Base-by-base conservation (phyloP, 2,888 invertebrate genomes). In the Hypena proboscidalis region DNA sequence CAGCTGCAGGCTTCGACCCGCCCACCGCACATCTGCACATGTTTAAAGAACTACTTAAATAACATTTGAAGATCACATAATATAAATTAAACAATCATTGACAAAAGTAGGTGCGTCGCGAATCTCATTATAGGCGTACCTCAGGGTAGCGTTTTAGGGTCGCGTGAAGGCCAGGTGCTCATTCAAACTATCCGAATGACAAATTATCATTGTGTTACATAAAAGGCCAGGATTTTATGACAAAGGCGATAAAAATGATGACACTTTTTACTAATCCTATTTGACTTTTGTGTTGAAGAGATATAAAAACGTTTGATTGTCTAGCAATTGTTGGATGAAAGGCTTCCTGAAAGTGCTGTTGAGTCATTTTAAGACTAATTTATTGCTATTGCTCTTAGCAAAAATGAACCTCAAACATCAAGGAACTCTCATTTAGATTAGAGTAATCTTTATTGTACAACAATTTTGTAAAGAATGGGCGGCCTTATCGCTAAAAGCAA, bases 1-100 rank as follows among this genome's bases (percentile, higher is more conserved):
- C 89, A 89, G 80, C 89, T 89, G 89, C 77, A 70, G 55, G 61
- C 64, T 52, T 57, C 65, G 68, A 52, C 74, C 76, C 84, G 77
- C 85, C 82, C 76, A 72, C 74, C 65, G 53, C 44, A 54, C 87
- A 86, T 86, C 86, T 87, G 85, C 82, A 75, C 80, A 81, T 84
- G 80, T 86, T 88, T 88, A 77, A 77, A 86, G 79, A 88, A 85
- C 85, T 86, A 85, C 87, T 90, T 87, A 86, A 85, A 89, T 77
- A 83, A 68, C 64, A 77, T 87, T 85, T 74, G 74, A 86, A 87
- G 86, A 88, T 88, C 85, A 89, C 86, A 88, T 89, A 87, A 89
- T 87, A 80, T 87, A 86, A 84, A 88, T 89, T 88, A 87, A 89
- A 90, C 84, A 86, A 83, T 78, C 83, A 77, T 80, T 84, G 76